Evolutionary conservation across 1,140 invertebrate genomes (phyloP).

Genomic region (Agrypnia vestita): DNA sequence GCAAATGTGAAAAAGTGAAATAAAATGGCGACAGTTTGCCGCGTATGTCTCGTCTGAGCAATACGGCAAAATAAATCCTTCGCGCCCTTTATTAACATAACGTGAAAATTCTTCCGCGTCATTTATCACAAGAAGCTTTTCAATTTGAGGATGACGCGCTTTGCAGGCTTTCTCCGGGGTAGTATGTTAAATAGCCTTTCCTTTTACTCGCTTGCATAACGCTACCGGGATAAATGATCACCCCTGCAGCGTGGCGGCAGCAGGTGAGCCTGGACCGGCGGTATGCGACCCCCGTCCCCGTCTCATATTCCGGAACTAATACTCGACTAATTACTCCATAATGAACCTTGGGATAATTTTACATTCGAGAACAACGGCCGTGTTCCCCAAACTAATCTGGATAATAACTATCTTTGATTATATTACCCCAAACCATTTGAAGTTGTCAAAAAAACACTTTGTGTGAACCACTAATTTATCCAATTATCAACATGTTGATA

Average conservation of each 20-base stretch:
- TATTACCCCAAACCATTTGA: no score
- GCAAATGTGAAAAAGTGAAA: no score
- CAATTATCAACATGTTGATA: no score
- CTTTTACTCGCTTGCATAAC: constrained; percentile 19
- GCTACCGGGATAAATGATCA: constrained; percentile 32
- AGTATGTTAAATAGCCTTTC: constrained; percentile 17
- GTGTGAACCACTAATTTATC: no score
- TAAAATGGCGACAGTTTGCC: no score
- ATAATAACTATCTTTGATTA: no score
- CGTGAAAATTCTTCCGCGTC: constrained; percentile 11
- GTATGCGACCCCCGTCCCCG: background rate
- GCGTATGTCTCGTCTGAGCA: no score
- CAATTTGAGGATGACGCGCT: background rate
- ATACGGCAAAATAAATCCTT: no score
- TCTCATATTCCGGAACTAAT: constrained; percentile 16
- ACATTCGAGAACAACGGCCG: no score
- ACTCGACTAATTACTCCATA: constrained; percentile 25
- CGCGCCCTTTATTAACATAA: constrained; percentile 10
- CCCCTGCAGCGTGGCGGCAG: constrained; percentile 16
- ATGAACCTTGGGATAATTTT: constrained; percentile 15
- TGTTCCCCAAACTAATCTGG: no score
- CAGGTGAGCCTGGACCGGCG: constrained; percentile 21
- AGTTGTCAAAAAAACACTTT: no score
- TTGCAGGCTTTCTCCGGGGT: background rate
- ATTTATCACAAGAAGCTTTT: constrained; percentile 31